phyloP scores from a whole-genome alignment of 2,888 invertebrate genomes.

The Plutella xylostella region DNA sequence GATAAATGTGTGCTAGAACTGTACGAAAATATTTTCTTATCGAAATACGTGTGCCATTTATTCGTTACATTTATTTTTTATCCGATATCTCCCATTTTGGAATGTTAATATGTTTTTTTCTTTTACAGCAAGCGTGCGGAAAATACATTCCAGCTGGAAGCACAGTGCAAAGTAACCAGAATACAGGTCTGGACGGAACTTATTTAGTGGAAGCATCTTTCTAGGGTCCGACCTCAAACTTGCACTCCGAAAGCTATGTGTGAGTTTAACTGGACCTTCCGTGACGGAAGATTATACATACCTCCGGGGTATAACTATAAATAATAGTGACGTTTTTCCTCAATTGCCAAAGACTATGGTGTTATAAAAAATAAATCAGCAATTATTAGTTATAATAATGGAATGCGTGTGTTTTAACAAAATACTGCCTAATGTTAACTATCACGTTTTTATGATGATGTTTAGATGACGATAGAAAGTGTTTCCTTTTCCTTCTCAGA shows the following conservation, averaged over 20 bases:
- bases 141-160: conserved; percentile 89
- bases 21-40: too few species aligned
- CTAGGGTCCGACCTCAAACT: conserved; percentile 63
- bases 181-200: conserved; percentile 87
- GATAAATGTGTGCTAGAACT: too few species aligned
- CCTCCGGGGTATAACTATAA: too few species aligned
- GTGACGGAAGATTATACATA: neutral
- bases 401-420: neutral
- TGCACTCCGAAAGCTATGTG: conserved; percentile 54
- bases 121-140: conserved; percentile 82
- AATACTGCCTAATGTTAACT: conserved; percentile 2
- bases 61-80: too few species aligned
- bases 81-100: too few species aligned
- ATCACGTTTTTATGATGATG: neutral
- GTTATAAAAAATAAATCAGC: conserved; percentile 15
- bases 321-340: too few species aligned
- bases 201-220: conserved; percentile 89
- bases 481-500: too few species aligned
- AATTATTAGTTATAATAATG: conserved; percentile 5
- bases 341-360: too few species aligned
- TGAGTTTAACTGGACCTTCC: conserved; percentile 23
- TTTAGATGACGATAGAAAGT: too few species aligned
- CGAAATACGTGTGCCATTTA: too few species aligned
- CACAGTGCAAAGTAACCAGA: conserved; percentile 83
- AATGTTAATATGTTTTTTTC: conserved; percentile 16